Conservation (phyloP, 2,888 invertebrate genomes). For the Meandrusa payeni region DNA sequence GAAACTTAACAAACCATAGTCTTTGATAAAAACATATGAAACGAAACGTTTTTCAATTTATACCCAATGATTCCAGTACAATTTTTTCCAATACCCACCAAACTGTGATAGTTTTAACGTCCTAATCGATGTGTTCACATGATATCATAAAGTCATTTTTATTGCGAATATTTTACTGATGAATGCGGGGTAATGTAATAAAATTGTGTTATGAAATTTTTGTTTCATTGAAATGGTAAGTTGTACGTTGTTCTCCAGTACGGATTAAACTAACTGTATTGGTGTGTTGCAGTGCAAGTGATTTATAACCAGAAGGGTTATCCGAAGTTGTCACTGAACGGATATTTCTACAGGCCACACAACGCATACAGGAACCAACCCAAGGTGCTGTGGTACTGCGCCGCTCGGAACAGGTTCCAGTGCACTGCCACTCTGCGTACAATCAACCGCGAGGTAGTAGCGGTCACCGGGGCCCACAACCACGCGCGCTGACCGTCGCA, state of each 20-base stretch:
- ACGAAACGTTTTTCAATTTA: too few species aligned
- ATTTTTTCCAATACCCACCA: too few species aligned
- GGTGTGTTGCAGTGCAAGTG: constrained; percentile 55
- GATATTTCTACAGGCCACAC: constrained; percentile 66
- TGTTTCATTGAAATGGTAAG: constrained; percentile 8
- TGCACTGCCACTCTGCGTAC: constrained; percentile 63
- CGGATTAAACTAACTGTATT: constrained; percentile 21
- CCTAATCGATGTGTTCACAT: too few species aligned
- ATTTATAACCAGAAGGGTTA: constrained; percentile 61
- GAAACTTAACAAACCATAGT: constrained; percentile 38
- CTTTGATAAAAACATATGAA: constrained; percentile 38
- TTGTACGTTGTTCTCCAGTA: not conserved
- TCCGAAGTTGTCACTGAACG: constrained; percentile 59
- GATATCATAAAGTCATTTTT: too few species aligned
- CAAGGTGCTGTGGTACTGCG: constrained; percentile 68
- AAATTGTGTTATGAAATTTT: constrained; percentile 4
- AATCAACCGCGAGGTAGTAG: constrained; percentile 53
- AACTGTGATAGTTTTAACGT: constrained; percentile 16
- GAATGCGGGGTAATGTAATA: too few species aligned
- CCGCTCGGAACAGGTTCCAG: constrained; percentile 53
- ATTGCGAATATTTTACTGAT: too few species aligned
- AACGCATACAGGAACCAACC: constrained; percentile 70
- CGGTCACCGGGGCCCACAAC: constrained; percentile 55
- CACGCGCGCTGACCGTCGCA: constrained; percentile 50
- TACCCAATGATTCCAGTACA: too few species aligned